These are phyloP conservation scores for Acipenser transmontanus DNA, from an alignment of 2,797 vertebrate genomes.

Conservation along the genomic window DNA sequence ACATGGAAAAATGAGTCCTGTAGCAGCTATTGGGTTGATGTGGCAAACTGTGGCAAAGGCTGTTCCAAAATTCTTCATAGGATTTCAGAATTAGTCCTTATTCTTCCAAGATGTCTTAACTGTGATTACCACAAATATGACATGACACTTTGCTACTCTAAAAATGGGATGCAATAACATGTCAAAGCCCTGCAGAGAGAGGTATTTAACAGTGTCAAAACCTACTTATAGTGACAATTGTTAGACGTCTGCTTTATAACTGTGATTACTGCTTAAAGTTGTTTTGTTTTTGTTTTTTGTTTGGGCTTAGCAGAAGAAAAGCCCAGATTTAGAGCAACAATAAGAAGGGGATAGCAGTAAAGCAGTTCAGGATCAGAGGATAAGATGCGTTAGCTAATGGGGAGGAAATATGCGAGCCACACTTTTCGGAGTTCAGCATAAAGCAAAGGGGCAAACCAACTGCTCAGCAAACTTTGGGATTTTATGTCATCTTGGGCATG, in stretches of 20 bases:
- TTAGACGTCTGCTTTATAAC: no score
- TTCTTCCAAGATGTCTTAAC: neutral
- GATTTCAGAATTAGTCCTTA: neutral
- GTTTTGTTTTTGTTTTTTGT: no score
- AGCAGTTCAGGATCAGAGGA: slow-evolving; percentile 19
- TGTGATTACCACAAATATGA: neutral
- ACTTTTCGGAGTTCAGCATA: slow-evolving; percentile 12
- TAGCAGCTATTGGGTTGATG: neutral
- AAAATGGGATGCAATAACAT: neutral
- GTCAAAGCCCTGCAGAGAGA: neutral
- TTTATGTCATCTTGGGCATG: slow-evolving; percentile 41
- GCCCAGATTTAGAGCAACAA: no score
- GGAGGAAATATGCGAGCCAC: neutral
- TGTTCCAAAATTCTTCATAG: neutral
- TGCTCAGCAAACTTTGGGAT: slow-evolving; percentile 36
- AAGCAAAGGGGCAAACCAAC: slow-evolving; percentile 16
- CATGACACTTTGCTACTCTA: neutral
- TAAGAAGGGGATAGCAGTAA: slow-evolving; percentile 14
- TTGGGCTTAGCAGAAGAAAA: no score
- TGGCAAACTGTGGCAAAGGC: neutral
- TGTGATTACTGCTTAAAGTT: no score
- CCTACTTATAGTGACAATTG: no score
- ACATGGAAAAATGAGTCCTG: no score
- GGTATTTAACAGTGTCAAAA: neutral
- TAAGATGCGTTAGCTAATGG: slow-evolving; percentile 16